Evolutionary conservation across 2,797 vertebrate species (phyloP).

Genomic region (Catharus ustulatus): DNA sequence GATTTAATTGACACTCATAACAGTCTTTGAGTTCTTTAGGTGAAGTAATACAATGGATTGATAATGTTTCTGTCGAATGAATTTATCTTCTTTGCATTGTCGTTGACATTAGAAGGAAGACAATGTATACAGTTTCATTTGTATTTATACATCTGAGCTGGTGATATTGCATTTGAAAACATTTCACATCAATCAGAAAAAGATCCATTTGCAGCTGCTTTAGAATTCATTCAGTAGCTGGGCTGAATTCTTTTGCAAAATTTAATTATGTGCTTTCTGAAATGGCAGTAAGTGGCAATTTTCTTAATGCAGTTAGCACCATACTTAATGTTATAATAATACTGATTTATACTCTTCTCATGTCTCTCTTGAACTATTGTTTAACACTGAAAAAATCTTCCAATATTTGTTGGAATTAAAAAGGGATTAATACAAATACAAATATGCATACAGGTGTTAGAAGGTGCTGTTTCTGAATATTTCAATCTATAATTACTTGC

Average conservation of each 20-base stretch:
- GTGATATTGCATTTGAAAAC: slow-evolving; percentile 2
- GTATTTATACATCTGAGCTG: not conserved
- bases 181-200: not conserved
- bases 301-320: slow-evolving; percentile 55
- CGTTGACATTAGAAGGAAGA: not conserved
- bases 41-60: not conserved
- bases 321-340: slow-evolving; percentile 27
- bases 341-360: slow-evolving; percentile 25
- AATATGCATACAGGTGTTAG: not conserved
- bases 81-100: not conserved
- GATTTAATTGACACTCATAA: not conserved
- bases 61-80: not conserved
- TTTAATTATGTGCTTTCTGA: slow-evolving; percentile 55
- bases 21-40: not conserved
- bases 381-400: not conserved
- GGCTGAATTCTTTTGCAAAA: slow-evolving; percentile 18
- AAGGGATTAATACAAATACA: not conserved
- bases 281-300: slow-evolving; percentile 55
- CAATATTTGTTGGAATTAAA: not conserved
- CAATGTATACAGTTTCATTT: not conserved
- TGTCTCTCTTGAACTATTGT: slow-evolving; percentile 12
- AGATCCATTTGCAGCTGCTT: slow-evolving; percentile 30
- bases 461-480: not conserved
- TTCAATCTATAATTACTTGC: not conserved
- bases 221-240: slow-evolving; percentile 23